A percentile compares a stretch with the other conserved stretches of the same genome.
phyloP scores from a whole-genome alignment of 2,797 vertebrate genomes.

The Trichosurus vulpecula region DNA sequence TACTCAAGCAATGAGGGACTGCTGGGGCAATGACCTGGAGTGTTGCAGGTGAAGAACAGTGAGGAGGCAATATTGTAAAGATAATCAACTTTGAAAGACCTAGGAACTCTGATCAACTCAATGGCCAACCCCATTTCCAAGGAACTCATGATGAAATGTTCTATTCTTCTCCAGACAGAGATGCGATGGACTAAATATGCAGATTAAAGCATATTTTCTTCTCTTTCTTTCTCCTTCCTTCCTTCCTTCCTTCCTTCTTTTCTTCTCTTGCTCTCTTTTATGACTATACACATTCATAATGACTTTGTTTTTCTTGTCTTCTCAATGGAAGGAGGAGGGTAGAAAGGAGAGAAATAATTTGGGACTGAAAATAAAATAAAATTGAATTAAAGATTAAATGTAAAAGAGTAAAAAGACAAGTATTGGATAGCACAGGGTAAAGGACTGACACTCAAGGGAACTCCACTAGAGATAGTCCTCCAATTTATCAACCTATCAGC shows the following conservation, averaged over 20 bases:
- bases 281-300: background rate
- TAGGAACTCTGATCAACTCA: background rate
- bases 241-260: background rate
- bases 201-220: background rate
- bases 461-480: background rate
- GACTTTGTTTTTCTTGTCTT: background rate
- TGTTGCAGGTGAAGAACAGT: background rate
- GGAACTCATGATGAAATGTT: background rate
- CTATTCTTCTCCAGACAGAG: background rate
- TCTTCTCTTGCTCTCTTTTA: background rate
- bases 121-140: background rate
- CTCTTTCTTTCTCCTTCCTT: background rate
- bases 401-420: background rate
- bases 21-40: background rate
- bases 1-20: background rate
- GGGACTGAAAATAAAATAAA: background rate
- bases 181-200: background rate
- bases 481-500: background rate
- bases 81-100: background rate
- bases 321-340: background rate
- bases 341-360: background rate
- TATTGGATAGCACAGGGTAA: background rate
- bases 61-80: background rate
- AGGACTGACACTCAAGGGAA: background rate
- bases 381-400: background rate